Evolutionary conservation across 2,888 invertebrate genomes (phyloP).

Genomic region (Tipula lateralis): DNA sequence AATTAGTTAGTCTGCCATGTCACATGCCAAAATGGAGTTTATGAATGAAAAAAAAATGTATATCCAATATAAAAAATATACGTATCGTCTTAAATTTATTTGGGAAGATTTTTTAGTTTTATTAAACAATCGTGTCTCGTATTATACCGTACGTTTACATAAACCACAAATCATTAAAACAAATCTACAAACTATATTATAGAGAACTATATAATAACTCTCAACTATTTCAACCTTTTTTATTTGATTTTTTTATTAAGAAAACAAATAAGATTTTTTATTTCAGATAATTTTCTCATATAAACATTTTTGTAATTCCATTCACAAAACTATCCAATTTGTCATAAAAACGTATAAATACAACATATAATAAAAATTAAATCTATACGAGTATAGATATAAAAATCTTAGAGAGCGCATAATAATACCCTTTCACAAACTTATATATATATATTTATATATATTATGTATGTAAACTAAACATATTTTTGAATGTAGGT

Average conservation of each 20-base stretch:
- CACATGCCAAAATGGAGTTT: neutral
- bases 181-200: neutral
- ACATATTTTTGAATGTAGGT: neutral
- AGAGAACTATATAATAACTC: too few relatives aligned
- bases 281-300: slow-evolving; percentile 4
- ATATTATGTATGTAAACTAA: neutral
- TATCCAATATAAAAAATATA: neutral
- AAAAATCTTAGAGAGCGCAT: neutral
- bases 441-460: neutral
- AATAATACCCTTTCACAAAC: neutral
- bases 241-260: neutral
- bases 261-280: slow-evolving; percentile 19
- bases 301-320: slow-evolving; percentile 19
- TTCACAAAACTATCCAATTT: slow-evolving; percentile 24
- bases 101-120: neutral
- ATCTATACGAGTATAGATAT: neutral
- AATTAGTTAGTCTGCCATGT: neutral
- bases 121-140: neutral
- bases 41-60: neutral
- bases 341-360: neutral
- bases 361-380: too few relatives aligned
- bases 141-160: neutral
- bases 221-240: neutral
- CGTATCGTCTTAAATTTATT: neutral
- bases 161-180: neutral